These are phyloP conservation scores for Phallusia fumigata DNA, from an alignment of 23 tunicate genomes.

Conservation along the genomic window DNA sequence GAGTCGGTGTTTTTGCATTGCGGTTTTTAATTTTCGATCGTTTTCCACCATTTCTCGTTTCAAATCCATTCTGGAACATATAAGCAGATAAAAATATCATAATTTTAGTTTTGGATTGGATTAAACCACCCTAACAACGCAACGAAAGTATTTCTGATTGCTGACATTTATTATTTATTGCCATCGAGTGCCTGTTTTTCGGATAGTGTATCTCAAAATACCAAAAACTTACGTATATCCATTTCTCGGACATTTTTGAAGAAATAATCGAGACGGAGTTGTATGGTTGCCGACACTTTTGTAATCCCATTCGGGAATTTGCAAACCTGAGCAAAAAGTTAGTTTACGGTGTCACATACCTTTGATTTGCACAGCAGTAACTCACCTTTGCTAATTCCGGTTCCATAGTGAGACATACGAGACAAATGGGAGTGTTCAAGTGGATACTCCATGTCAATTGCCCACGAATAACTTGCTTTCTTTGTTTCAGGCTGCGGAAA, in stretches of 20 bases:
- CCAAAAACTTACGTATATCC: constrained; percentile 42
- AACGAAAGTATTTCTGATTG: no score
- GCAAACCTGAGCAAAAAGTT: constrained; percentile 32
- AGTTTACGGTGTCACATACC: neutral
- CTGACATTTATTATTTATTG: no score
- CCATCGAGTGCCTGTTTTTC: no score
- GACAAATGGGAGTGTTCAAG: constrained; percentile 50
- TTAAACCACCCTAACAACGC: no score
- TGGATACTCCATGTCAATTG: constrained; percentile 59
- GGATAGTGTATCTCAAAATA: neutral
- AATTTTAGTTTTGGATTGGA: no score
- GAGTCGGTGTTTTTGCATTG: constrained; percentile 48
- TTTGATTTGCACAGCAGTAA: neutral
- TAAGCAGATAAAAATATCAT: no score
- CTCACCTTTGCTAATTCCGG: constrained; percentile 57
- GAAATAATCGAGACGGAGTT: constrained; percentile 42
- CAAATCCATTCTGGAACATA: constrained; percentile 46
- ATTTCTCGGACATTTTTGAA: constrained; percentile 60
- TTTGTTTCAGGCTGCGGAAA: neutral
- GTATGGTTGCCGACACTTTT: constrained; percentile 48
- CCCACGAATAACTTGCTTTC: constrained; percentile 49
- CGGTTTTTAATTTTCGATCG: constrained; percentile 48
- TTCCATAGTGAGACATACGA: constrained; percentile 58
- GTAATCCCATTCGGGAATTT: constrained; percentile 72
- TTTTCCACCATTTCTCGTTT: constrained; percentile 77